Conservation (phyloP, 2,888 invertebrate species). For the Catocala fraxini region DNA sequence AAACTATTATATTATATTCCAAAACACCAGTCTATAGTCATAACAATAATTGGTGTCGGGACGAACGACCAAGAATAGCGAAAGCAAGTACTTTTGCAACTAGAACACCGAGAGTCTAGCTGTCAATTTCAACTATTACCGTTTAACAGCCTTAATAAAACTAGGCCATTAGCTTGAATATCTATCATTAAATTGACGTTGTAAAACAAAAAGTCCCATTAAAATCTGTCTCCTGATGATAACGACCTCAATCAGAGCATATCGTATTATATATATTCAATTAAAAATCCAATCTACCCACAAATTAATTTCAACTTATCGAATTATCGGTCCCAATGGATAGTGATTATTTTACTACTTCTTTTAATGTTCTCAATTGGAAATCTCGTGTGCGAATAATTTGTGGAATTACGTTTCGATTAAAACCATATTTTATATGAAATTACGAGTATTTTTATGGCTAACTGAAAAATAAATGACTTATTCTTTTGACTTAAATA, state of each 20-base stretch:
- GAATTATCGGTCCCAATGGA: constrained; percentile 31
- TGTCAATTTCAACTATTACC: no score
- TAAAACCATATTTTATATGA: no score
- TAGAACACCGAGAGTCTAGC: no score
- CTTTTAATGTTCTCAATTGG: not conserved
- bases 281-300: constrained; percentile 31
- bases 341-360: constrained; percentile 32
- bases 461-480: not conserved
- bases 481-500: no score
- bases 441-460: not conserved
- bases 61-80: no score
- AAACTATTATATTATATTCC: no score
- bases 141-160: no score
- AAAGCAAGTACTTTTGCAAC: no score
- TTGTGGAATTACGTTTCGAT: not conserved
- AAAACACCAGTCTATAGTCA: no score
- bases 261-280: constrained; percentile 22
- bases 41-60: no score
- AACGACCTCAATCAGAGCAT: constrained; percentile 29
- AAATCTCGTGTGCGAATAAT: not conserved
- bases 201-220: constrained; percentile 11
- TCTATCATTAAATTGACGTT: not conserved
- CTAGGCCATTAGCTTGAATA: not conserved
- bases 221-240: constrained; percentile 17
- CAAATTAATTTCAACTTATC: constrained; percentile 34